Evolutionary conservation across 2,797 vertebrate genomes (phyloP).

Genomic region (Dromococcyx pavoninus): DNA sequence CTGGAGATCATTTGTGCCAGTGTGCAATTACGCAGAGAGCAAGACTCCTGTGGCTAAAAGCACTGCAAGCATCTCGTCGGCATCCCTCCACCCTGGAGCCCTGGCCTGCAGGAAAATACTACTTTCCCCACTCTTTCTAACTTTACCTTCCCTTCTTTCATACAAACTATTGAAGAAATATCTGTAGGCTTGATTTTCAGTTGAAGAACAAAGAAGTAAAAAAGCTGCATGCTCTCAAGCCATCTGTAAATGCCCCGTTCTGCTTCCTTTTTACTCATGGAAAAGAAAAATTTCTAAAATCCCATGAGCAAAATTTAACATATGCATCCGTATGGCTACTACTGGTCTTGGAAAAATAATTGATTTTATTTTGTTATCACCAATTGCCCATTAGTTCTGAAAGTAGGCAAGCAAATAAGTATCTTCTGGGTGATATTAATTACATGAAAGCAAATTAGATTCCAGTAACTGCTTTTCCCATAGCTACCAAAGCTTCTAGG

Average conservation of each 20-base stretch:
- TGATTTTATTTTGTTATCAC: not conserved
- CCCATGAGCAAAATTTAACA: not conserved
- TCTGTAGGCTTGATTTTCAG: not conserved
- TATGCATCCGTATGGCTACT: not conserved
- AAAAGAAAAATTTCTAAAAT: not conserved
- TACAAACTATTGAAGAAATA: not conserved
- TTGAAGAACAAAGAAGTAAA: not conserved
- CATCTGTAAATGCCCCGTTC: not conserved
- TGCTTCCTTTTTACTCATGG: not conserved
- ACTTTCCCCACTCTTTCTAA: not conserved
- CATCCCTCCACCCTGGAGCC: not conserved
- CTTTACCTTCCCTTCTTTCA: not conserved
- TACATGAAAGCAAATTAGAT: not conserved
- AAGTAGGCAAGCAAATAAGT: not conserved
- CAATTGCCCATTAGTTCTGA: not conserved
- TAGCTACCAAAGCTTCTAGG: not conserved
- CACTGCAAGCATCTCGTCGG: not conserved
- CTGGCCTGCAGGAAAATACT: not conserved
- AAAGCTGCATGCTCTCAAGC: not conserved
- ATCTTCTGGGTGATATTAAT: not conserved
- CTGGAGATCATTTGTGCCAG: not conserved
- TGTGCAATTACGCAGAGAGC: not conserved
- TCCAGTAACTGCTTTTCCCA: not conserved
- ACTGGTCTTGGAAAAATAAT: not conserved
- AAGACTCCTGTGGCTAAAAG: not conserved